A percentile compares a stretch with the other conserved stretches of the same genome.
These are phyloP conservation scores for Centropus unirufus DNA, from an alignment of 2,113 vertebrate genomes.

Conservation along the genomic window DNA sequence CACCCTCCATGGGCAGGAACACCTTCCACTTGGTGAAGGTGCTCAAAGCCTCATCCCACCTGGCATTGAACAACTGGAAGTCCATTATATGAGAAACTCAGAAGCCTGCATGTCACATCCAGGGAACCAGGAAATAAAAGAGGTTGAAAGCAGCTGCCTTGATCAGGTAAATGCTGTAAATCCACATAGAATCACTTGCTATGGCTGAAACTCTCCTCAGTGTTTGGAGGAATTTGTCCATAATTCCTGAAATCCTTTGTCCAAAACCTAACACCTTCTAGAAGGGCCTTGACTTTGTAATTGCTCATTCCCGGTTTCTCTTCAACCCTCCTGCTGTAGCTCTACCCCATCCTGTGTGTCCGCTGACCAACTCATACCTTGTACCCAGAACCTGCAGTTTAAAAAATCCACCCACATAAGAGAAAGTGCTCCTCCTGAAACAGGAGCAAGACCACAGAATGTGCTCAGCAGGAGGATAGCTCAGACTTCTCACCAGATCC, in stretches of 20 bases:
- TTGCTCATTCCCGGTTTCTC: fast-evolving
- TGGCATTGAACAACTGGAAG: background rate
- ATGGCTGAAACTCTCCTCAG: background rate
- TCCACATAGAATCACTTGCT: background rate
- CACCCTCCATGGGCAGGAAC: too few species aligned
- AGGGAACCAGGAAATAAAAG: background rate
- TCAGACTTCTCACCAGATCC: background rate
- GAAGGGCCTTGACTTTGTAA: background rate
- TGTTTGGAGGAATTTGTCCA: background rate
- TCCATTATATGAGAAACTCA: background rate
- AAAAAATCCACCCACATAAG: background rate
- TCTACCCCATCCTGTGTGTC: background rate
- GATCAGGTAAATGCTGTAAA: background rate
- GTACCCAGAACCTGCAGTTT: background rate
- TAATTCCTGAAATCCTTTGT: background rate
- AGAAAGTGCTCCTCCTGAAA: background rate
- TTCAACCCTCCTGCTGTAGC: background rate
- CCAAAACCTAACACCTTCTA: background rate
- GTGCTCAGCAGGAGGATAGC: background rate
- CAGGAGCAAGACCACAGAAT: fast-evolving
- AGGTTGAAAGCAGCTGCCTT: background rate
- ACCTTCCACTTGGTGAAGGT: too few species aligned
- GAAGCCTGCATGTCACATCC: background rate
- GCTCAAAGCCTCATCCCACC: too few species aligned
- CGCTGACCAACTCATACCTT: too few species aligned